phyloP scores from a whole-genome alignment of 1,140 invertebrate genomes.

The Cyrtorhinus lividipennis region DNA sequence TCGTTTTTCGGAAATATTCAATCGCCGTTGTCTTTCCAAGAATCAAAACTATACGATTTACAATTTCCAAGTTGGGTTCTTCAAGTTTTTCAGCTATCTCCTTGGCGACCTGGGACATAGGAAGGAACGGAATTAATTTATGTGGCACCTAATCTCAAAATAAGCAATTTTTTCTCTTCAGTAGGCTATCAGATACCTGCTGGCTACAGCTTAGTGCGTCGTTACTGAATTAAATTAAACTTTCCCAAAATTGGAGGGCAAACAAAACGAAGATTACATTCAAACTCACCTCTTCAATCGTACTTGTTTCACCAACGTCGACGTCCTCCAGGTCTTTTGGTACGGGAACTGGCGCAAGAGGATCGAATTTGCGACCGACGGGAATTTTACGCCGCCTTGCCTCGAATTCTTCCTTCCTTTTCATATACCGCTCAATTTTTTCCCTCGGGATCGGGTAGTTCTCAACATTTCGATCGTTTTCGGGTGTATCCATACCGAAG shows the following conservation, averaged over 20 bases:
- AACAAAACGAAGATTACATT: too few relatives aligned
- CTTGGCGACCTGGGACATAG: neutral
- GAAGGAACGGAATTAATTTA: too few relatives aligned
- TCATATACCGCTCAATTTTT: too few relatives aligned
- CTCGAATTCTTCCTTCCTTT: neutral
- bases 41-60: conserved; percentile 29
- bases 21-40: conserved; percentile 30
- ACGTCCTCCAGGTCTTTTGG: conserved; percentile 12
- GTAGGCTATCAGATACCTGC: too few relatives aligned
- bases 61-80: conserved; percentile 13
- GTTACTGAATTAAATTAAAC: too few relatives aligned
- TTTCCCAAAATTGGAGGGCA: too few relatives aligned
- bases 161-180: too few relatives aligned
- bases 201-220: too few relatives aligned
- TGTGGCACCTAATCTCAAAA: too few relatives aligned
- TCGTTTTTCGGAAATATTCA: conserved; percentile 29
- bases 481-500: conserved; percentile 6
- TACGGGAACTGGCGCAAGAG: neutral
- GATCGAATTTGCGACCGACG: neutral
- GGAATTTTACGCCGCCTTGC: neutral
- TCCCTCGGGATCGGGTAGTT: conserved; percentile 9
- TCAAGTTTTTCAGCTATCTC: conserved; percentile 16
- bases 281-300: conserved; percentile 13
- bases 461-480: conserved; percentile 18
- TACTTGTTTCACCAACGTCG: neutral